Evolutionary conservation across 2,797 vertebrate genomes (phyloP).

Genomic region (Percopsis omiscomaycus): DNA sequence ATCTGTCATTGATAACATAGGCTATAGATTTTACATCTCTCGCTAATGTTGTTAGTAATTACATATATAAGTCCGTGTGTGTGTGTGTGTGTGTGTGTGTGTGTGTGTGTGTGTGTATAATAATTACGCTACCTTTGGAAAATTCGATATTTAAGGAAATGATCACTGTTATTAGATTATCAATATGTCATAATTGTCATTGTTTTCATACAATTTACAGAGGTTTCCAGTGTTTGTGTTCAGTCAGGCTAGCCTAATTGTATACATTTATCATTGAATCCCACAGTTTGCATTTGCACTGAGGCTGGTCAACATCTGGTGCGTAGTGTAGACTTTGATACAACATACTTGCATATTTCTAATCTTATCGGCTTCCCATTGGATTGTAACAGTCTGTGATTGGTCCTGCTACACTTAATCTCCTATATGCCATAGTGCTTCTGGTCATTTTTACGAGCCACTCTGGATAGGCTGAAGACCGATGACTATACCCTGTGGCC

Average conservation of each 20-base stretch:
- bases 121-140: constrained; percentile 10
- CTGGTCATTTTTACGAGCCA: no score
- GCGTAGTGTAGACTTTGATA: background rate
- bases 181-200: no score
- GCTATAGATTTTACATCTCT: no score
- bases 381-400: background rate
- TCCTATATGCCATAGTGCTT: no score
- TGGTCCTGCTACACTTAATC: background rate
- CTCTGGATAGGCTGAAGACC: no score
- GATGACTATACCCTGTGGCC: no score
- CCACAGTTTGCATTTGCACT: no score
- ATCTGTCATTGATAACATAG: background rate
- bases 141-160: background rate
- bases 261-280: no score
- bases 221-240: background rate
- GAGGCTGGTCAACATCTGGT: constrained; percentile 4
- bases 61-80: background rate
- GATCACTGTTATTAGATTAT: no score
- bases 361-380: no score
- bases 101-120: background rate
- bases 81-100: background rate
- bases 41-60: background rate
- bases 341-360: background rate
- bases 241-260: background rate
- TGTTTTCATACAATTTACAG: background rate